These are phyloP conservation scores for Chamaetylas fuelleborni DNA, from an alignment of 2,113 vertebrate genomes.

Conservation along the genomic window DNA sequence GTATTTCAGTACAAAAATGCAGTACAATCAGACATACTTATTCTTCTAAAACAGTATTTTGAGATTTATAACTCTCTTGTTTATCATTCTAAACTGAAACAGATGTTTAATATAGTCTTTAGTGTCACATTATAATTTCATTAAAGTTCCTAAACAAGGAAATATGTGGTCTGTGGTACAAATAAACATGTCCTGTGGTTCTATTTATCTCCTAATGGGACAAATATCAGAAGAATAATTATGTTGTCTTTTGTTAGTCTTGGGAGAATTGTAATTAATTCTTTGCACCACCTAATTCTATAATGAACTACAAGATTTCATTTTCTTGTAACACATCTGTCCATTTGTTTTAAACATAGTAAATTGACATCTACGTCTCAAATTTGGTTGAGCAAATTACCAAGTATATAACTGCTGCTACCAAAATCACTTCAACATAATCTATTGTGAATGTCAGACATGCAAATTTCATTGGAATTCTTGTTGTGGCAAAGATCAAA, in stretches of 20 bases:
- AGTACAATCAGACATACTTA: neutral
- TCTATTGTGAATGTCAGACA: neutral
- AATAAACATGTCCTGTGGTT: slow-evolving; percentile 33
- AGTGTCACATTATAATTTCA: slow-evolving; percentile 7
- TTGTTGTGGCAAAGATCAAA: neutral
- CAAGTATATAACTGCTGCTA: neutral
- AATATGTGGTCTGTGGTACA: slow-evolving; percentile 14
- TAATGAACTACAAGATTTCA: neutral
- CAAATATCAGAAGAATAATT: slow-evolving; percentile 37
- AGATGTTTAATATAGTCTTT: slow-evolving; percentile 12
- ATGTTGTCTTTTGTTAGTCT: slow-evolving; percentile 29
- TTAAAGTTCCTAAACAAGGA: slow-evolving; percentile 42
- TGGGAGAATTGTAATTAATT: neutral
- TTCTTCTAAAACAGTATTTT: neutral
- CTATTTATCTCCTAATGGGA: neutral
- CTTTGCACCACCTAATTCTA: neutral
- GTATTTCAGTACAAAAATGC: neutral
- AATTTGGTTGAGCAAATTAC: neutral
- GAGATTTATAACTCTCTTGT: neutral
- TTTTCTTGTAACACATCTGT: neutral
- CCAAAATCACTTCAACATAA: neutral
- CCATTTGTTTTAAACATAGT: neutral
- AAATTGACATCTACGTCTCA: neutral
- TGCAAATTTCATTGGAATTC: neutral
- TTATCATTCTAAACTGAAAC: slow-evolving; percentile 24